Evolutionary conservation across 2,888 invertebrate species (phyloP), one percentile per base, ranked within the genome.

Genomic region (Tuberolachnus salignus): DNA sequence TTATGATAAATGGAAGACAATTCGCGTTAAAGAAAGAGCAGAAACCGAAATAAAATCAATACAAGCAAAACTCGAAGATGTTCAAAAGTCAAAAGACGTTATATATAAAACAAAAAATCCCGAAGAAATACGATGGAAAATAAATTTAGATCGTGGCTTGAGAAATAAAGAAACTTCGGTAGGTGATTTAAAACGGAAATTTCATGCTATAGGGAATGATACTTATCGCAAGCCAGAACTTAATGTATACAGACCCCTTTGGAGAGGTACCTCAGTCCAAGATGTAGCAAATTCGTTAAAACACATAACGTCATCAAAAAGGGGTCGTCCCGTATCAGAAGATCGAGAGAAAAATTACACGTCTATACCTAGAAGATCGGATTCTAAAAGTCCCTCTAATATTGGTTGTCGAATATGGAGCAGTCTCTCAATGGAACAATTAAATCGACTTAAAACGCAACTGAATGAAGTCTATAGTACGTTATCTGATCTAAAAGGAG

Each of bases 131-230:
- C 90, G 91, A 81, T 96, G 96, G 96, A 90, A 89, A 81, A 89
- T 90, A 49, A 94, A 94, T 84, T 88, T 91, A 82, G 95, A 95
- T 84, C 88, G 91, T 82, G 93, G 94, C 0, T 86, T 97, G 53
- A 88, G 92, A 83, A 90, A 91, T 55, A 94, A 93, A 85, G 94
- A 95, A 85, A 92, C 93, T 84, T 95, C 95, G 0, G 94, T 96
- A 0, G 93, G 94, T 85, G 93, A 96, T 85, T 88, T 96, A 13
- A 90, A 91, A 83, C 91, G 92, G 81, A 90, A 91, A 83, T 93
- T 94, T 83, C 90, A 90, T 84, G 90, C 89, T 84, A 86, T 91
- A 80, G 87, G 89, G 69, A 86, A 87, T 16, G 88, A 88, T 81
- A 88, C 82, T 82, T 86, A 85, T 51, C 86, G 89, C 14, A 72